Percentiles rank a stretch among this genome's conserved stretches.
Evolutionary conservation across 2,888 invertebrate species (phyloP).

Genomic region (Zygogramma bicolorata): DNA sequence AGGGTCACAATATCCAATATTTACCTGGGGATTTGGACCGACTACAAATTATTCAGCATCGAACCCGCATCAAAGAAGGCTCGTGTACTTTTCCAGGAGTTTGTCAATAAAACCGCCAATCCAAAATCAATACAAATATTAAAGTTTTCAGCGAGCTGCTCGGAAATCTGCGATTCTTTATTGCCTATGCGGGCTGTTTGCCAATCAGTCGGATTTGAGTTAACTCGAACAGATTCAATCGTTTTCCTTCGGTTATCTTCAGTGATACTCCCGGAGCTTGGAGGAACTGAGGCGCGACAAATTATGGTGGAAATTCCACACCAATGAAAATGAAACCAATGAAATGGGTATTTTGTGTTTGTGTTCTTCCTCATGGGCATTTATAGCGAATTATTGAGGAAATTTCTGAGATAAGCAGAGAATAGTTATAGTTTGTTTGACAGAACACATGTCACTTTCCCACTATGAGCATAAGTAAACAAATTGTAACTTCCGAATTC

Average conservation of each 20-base stretch:
- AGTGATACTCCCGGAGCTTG: not conserved
- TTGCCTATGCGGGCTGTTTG: constrained; percentile 21
- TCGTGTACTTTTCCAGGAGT: not conserved
- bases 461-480: no score
- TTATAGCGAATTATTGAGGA: no score
- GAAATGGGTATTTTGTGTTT: no score
- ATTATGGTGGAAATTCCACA: not conserved
- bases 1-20: constrained; percentile 12
- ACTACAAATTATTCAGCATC: constrained; percentile 11
- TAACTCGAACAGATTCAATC: constrained; percentile 5
- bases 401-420: no score
- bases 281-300: not conserved
- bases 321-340: no score
- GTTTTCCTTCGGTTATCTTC: not conserved
- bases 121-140: constrained; percentile 21
- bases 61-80: constrained; percentile 16
- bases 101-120: constrained; percentile 6
- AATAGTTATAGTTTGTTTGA: no score
- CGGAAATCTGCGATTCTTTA: constrained; percentile 10
- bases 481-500: no score
- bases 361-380: no score
- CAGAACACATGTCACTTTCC: no score
- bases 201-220: constrained; percentile 17
- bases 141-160: constrained; percentile 7
- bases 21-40: constrained; percentile 12